Conservation (phyloP, 2,113 vertebrate genomes). For the Oreotrochilus melanogaster region DNA sequence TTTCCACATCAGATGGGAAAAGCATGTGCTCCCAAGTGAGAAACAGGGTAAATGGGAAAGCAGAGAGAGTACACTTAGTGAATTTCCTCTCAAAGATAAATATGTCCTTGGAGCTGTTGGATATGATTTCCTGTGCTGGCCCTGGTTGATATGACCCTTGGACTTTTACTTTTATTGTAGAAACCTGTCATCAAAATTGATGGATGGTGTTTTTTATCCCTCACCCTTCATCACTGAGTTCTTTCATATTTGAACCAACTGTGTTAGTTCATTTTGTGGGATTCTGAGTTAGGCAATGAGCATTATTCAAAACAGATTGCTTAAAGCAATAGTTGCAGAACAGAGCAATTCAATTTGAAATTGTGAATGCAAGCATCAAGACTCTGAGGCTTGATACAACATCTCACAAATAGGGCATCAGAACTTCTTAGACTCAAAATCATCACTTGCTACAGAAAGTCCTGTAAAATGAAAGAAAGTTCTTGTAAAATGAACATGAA, state of each 20-base stretch:
- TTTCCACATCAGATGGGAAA: not conserved
- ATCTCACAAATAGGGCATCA: not conserved
- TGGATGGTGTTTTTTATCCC: not conserved
- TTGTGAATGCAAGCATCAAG: not conserved
- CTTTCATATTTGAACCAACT: not conserved
- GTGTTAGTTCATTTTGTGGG: not conserved
- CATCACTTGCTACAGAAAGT: not conserved
- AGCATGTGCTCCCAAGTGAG: fast-evolving
- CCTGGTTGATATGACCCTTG: not conserved
- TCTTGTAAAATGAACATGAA: not conserved
- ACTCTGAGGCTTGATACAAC: not conserved
- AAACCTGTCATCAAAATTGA: not conserved
- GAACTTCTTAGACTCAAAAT: not conserved
- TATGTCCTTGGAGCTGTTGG: not conserved
- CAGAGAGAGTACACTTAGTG: not conserved
- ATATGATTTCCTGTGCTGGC: not conserved
- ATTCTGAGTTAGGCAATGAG: not conserved
- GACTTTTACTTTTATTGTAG: not conserved
- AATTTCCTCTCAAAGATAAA: not conserved
- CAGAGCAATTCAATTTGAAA: not conserved
- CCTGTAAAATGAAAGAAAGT: too few relatives aligned
- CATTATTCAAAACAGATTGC: not conserved
- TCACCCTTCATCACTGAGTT: not conserved
- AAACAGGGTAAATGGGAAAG: fast-evolving
- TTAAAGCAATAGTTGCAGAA: not conserved